phyloP scores from a whole-genome alignment of 2,888 invertebrate genomes.

The Leptothorax acervorum region DNA sequence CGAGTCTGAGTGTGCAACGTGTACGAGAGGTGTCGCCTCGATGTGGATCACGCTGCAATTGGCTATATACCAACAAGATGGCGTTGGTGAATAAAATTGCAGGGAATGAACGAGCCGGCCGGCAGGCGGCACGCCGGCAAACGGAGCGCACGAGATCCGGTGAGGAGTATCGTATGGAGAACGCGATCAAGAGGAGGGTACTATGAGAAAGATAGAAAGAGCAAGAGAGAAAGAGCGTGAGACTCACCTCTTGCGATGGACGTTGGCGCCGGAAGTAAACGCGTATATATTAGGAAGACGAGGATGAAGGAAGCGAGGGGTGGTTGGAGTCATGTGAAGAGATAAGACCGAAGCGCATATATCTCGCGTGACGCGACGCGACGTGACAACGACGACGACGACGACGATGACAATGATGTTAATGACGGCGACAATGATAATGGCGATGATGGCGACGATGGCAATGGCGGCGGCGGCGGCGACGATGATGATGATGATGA shows the following conservation, averaged over 20 bases:
- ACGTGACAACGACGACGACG: not conserved
- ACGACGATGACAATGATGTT: not conserved
- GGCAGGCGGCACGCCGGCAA: slow-evolving; percentile 24
- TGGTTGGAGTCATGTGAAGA: not conserved
- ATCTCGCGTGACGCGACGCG: not conserved
- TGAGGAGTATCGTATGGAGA: slow-evolving; percentile 1
- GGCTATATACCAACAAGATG: slow-evolving; percentile 62
- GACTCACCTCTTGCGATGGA: slow-evolving; percentile 25
- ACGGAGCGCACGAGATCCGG: slow-evolving; percentile 6
- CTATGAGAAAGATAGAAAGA: not conserved
- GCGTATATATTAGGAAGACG: not conserved
- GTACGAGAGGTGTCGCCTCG: slow-evolving; percentile 72
- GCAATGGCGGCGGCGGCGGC: not conserved
- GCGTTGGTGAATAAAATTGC: slow-evolving; percentile 35
- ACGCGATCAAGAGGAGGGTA: not conserved
- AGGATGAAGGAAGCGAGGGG: not conserved
- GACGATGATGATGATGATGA: not conserved
- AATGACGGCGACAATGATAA: not conserved
- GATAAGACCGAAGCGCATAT: not conserved
- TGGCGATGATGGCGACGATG: not conserved
- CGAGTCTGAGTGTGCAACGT: slow-evolving; percentile 45
- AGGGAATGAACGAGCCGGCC: not conserved
- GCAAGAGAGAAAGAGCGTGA: not conserved
- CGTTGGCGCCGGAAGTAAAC: slow-evolving; percentile 16
- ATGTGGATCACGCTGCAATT: slow-evolving; percentile 60